Evolutionary conservation across 1,140 invertebrate genomes (phyloP), one percentile per base, ranked within the genome.

Genomic region (Neuroterus valhalla): DNA sequence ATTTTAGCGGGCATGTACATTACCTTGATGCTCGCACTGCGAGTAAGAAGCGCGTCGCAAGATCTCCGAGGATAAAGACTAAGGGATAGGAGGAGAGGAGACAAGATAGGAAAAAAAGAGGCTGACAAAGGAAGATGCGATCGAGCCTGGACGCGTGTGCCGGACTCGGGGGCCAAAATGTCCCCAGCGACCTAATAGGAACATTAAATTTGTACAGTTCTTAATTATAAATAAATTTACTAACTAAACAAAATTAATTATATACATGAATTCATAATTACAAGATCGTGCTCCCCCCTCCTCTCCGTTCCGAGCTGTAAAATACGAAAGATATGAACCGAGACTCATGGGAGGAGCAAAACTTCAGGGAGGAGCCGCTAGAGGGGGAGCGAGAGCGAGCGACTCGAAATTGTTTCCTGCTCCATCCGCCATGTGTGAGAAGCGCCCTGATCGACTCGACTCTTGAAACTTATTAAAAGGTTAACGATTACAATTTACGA

Each of bases 131-230:
- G 71, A 70, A 70, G 66, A 26, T 55, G 23, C 31, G 55, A 62
- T 26, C 3, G 31, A 77, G 75, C 26, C 69, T 79, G 62, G 80
- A 84, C 81, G 77, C 80, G 77, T 80, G 75, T 79, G 79, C 75
- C 77, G 74, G 81, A 83, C 80, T 83, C 76, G 79, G 73, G 75
- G 75, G 45, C 70, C 73, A 68, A 68, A 55, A 52, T 71, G 76
- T 72, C 70, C 85, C 86, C 83, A 82, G 83, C 87, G 83, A 85
- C 84, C 86, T 86, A 88, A 88, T 89, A 90, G 88, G 88, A 86
- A 90, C 88, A 89, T 90, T 88, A 82, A 89, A 90, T 89, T 89
- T 90, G 89, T 90, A 90, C 88, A 90, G 88, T 89, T 90, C 87
- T 89, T 89, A 88, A 89, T 84, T 88, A 89, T 88, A 88, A 88